phyloP scores from a whole-genome alignment of 2,888 invertebrate genomes.

The Altica lythri region DNA sequence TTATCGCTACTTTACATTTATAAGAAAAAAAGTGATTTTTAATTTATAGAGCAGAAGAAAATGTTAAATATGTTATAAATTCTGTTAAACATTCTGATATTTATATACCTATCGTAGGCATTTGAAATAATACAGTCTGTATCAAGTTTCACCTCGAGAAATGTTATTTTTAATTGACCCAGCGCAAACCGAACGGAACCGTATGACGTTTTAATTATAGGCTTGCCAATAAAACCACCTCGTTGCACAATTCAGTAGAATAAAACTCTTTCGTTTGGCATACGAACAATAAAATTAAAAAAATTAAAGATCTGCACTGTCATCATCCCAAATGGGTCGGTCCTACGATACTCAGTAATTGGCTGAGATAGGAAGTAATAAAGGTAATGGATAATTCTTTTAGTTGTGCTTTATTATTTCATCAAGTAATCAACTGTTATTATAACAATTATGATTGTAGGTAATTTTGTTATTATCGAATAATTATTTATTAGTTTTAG shows the following conservation, averaged over 20 bases:
- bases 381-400: neutral
- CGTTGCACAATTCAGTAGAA: conserved; percentile 5
- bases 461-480: too few species aligned
- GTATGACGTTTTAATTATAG: conserved; percentile 19
- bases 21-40: too few species aligned
- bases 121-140: too few species aligned
- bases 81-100: too few species aligned
- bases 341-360: neutral
- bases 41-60: too few species aligned
- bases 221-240: conserved; percentile 4
- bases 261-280: neutral
- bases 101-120: too few species aligned
- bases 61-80: too few species aligned
- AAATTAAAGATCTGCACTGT: neutral
- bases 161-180: conserved; percentile 21
- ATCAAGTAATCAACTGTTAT: neutral
- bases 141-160: conserved; percentile 15
- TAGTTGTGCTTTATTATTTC: conserved; percentile 1
- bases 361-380: neutral
- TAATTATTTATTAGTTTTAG: too few species aligned
- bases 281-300: conserved; percentile 6
- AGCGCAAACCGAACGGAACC: neutral
- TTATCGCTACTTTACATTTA: too few species aligned
- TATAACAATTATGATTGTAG: neutral
- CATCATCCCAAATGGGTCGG: conserved; percentile 1